Conservation (phyloP, 2,888 invertebrate genomes). For the Lasioglossum leucozonium region DNA sequence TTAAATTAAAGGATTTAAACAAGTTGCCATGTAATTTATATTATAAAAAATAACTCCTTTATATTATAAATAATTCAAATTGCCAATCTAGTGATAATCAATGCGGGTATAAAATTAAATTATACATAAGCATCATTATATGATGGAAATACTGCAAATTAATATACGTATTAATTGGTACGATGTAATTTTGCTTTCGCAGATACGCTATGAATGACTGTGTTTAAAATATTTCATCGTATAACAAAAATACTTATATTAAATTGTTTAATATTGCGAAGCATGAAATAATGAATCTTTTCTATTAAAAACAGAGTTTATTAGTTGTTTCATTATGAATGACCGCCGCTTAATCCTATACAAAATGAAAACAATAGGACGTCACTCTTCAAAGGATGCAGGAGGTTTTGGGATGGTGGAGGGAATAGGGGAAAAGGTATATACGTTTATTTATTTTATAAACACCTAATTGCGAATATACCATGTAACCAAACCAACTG, state of each 20-base stretch:
- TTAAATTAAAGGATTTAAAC: neutral
- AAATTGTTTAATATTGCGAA: neutral
- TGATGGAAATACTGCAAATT: neutral
- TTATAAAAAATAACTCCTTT: neutral
- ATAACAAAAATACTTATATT: neutral
- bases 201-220: neutral
- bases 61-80: neutral
- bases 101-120: neutral
- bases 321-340: slow-evolving; percentile 61
- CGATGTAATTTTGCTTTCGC: neutral
- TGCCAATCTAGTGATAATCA: neutral
- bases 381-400: slow-evolving; percentile 50
- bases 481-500: slow-evolving; percentile 75
- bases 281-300: slow-evolving; percentile 23
- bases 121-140: neutral
- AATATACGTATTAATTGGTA: neutral
- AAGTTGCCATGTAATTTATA: neutral
- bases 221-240: neutral
- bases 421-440: slow-evolving; percentile 74
- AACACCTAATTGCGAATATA: slow-evolving; percentile 62
- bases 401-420: slow-evolving; percentile 82
- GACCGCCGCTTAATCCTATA: slow-evolving; percentile 57
- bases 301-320: slow-evolving; percentile 62
- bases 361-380: slow-evolving; percentile 64
- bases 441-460: slow-evolving; percentile 70